Percentiles rank a stretch among this genome's conserved stretches.
Evolutionary conservation across 2,888 invertebrate species (phyloP).

Genomic region (Hirtodrosophila confusa): DNA sequence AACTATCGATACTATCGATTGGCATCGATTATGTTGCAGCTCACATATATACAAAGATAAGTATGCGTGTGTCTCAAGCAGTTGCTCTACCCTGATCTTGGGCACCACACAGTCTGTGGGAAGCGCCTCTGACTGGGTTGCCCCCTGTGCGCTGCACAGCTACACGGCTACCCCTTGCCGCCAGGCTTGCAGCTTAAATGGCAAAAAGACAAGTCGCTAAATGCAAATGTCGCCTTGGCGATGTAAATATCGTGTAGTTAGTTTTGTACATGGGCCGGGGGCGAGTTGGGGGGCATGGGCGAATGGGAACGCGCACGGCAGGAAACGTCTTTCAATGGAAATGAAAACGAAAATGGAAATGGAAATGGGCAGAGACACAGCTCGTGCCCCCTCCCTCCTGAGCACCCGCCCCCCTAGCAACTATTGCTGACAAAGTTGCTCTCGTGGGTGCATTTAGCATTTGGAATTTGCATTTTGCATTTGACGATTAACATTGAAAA

Average conservation of each 20-base stretch:
- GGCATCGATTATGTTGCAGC: no score
- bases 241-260: slow-evolving; percentile 9
- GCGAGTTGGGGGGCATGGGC: not conserved
- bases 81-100: not conserved
- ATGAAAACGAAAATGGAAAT: slow-evolving; percentile 76
- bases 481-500: slow-evolving; percentile 78
- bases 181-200: no score
- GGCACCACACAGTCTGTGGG: slow-evolving; percentile 43
- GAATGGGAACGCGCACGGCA: slow-evolving; percentile 48
- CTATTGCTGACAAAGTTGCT: slow-evolving; percentile 28
- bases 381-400: not conserved
- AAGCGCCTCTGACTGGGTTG: not conserved
- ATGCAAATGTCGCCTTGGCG: slow-evolving; percentile 45
- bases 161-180: no score
- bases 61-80: no score
- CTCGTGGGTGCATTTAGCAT: slow-evolving; percentile 52
- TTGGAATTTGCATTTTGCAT: slow-evolving; percentile 38
- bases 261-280: not conserved
- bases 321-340: slow-evolving; percentile 79
- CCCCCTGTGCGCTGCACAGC: not conserved
- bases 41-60: not conserved
- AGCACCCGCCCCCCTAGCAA: not conserved
- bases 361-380: slow-evolving; percentile 45
- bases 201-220: slow-evolving; percentile 6
- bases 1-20: no score